A percentile compares a stretch with the other conserved stretches of the same genome.
phyloP scores from a whole-genome alignment of 2,797 vertebrate genomes.

The Otolemur crassicaudatus region DNA sequence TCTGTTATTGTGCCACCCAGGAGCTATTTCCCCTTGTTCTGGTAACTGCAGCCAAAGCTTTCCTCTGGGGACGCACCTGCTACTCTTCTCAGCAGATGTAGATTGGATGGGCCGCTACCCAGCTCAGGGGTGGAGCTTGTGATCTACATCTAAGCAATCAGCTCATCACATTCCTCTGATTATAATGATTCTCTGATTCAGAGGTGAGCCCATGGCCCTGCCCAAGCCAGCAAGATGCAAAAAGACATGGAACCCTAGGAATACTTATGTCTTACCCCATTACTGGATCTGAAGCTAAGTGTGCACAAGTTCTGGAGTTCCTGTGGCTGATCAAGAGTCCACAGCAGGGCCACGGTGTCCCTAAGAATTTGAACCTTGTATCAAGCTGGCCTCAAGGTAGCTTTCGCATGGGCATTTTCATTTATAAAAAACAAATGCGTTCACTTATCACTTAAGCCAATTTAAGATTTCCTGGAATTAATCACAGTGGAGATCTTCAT shows the following conservation, averaged over 20 bases:
- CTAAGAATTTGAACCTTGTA: not conserved
- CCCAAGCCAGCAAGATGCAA: not conserved
- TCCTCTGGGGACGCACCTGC: slow-evolving; percentile 46
- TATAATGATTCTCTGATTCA: not conserved
- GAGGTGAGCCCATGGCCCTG: not conserved
- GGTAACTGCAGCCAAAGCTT: slow-evolving; percentile 33
- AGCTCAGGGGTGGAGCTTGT: not conserved
- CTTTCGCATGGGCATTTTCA: not conserved
- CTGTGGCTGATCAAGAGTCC: not conserved
- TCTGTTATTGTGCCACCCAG: slow-evolving; percentile 15
- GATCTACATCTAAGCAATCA: not conserved
- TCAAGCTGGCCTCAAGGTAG: not conserved
- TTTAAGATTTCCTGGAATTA: slow-evolving; percentile 29
- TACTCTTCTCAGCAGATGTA: not conserved
- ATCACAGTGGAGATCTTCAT: not conserved
- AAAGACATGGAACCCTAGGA: not conserved
- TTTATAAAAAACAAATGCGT: not conserved
- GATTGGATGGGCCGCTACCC: not conserved
- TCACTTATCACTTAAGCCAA: slow-evolving; percentile 15
- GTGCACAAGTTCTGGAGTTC: not conserved
- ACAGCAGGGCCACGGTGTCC: not conserved
- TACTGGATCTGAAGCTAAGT: not conserved
- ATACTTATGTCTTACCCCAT: not conserved
- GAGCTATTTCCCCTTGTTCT: slow-evolving; percentile 59
- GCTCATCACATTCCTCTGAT: not conserved